phyloP scores from a whole-genome alignment of 2,113 vertebrate genomes.

The Colaptes auratus region DNA sequence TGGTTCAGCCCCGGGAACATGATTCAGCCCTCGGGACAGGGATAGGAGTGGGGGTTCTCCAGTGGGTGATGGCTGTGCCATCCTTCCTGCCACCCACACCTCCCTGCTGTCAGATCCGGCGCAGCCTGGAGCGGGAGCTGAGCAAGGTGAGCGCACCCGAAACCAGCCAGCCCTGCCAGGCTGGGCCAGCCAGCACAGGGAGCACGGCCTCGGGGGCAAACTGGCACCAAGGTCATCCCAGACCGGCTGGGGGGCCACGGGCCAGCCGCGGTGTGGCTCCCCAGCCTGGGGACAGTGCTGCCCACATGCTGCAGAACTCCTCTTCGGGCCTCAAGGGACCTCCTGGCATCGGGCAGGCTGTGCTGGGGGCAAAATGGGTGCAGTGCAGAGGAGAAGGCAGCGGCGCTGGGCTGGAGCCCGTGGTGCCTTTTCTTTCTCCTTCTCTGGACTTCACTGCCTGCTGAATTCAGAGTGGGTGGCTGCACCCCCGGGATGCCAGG shows the following conservation, averaged over 20 bases:
- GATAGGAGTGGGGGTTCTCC: not conserved
- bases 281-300: rapidly evolving
- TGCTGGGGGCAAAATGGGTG: not conserved
- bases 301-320: rapidly evolving
- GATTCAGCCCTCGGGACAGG: not conserved
- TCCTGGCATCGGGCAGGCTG: not conserved
- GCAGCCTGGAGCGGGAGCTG: not conserved
- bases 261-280: not conserved
- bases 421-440: rapidly evolving
- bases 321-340: not conserved
- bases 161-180: conserved; percentile 38
- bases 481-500: not conserved
- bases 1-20: too few relatives aligned
- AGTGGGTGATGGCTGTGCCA: not conserved
- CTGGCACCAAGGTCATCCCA: rapidly evolving
- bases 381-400: not conserved
- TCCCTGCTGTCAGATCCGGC: rapidly evolving
- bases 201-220: not conserved
- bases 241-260: not conserved
- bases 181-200: not conserved
- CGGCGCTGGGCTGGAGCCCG: rapidly evolving
- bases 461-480: not conserved
- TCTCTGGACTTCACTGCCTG: not conserved
- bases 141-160: not conserved
- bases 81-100: not conserved